phyloP scores from a whole-genome alignment of 2,113 vertebrate genomes.

The Paradoxurus hermaphroditus region DNA sequence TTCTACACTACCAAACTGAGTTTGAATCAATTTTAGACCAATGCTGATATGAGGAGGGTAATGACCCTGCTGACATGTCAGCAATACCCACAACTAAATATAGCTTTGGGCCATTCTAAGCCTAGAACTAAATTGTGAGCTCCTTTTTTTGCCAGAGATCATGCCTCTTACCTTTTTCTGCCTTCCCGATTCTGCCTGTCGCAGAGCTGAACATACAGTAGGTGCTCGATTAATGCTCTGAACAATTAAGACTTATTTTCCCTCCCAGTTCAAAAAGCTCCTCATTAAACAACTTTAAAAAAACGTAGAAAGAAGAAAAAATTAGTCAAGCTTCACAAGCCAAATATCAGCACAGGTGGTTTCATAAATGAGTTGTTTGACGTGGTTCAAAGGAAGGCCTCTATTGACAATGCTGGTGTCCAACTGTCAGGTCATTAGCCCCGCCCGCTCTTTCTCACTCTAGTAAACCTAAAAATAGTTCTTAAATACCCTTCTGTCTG shows the following conservation, averaged over 20 bases:
- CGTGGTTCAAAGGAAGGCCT: background rate
- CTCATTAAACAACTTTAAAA: background rate
- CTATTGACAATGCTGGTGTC: background rate
- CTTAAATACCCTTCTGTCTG: conserved; percentile 23
- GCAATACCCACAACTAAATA: background rate
- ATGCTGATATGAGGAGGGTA: background rate
- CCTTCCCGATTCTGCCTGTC: background rate
- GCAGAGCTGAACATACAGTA: background rate
- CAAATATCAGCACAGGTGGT: background rate
- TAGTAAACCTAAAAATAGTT: background rate
- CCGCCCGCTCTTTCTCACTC: background rate
- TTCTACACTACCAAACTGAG: background rate
- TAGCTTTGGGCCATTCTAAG: background rate
- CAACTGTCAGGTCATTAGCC: background rate
- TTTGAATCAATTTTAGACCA: background rate
- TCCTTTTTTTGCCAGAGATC: background rate
- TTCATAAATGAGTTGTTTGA: background rate
- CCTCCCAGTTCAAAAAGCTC: background rate
- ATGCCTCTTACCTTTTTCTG: background rate
- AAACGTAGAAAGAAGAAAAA: conserved; percentile 16
- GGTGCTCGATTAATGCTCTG: background rate
- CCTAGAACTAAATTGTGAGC: background rate
- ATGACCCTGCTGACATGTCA: background rate
- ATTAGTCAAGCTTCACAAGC: background rate
- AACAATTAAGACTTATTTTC: background rate